Percentiles rank a stretch among this genome's conserved stretches.
Evolutionary conservation across 2,113 vertebrate species (phyloP).

Genomic region (Pachyramphus minor): DNA sequence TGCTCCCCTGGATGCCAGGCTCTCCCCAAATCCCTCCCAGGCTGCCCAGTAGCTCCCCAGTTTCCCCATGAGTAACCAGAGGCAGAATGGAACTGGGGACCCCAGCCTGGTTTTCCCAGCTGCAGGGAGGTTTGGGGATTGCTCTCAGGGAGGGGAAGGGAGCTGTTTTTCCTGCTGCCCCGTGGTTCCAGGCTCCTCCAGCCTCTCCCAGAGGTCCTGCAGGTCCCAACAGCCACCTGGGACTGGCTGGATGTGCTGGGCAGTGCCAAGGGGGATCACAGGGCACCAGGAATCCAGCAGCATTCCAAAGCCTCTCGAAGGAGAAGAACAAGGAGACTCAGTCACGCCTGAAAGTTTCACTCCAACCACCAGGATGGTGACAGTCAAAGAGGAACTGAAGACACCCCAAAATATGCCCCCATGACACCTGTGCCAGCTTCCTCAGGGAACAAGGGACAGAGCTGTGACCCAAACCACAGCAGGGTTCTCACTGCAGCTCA

Average conservation of each 20-base stretch:
- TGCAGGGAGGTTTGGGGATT: not conserved
- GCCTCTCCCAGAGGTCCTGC: too few relatives aligned
- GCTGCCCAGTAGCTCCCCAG: not conserved
- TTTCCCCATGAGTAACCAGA: not conserved
- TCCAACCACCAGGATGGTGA: not conserved
- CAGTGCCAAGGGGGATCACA: not conserved
- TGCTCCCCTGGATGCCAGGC: not conserved
- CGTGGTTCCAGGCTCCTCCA: not conserved
- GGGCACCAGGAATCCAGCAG: not conserved
- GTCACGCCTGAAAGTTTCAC: not conserved
- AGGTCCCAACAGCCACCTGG: rapidly evolving
- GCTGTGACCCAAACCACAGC: not conserved
- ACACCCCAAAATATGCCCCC: not conserved
- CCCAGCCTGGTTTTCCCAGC: not conserved
- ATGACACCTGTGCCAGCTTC: not conserved
- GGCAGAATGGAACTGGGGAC: not conserved
- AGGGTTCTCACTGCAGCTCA: not conserved
- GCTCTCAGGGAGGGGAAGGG: rapidly evolving
- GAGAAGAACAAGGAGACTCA: not conserved
- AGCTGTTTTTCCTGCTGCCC: not conserved
- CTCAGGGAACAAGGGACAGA: not conserved
- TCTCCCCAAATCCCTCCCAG: not conserved
- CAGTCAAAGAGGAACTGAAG: not conserved
- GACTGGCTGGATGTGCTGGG: rapidly evolving
- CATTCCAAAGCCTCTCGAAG: not conserved